Evolutionary conservation across 2,113 vertebrate species (phyloP).

Genomic region (Cyrtonyx montezumae): DNA sequence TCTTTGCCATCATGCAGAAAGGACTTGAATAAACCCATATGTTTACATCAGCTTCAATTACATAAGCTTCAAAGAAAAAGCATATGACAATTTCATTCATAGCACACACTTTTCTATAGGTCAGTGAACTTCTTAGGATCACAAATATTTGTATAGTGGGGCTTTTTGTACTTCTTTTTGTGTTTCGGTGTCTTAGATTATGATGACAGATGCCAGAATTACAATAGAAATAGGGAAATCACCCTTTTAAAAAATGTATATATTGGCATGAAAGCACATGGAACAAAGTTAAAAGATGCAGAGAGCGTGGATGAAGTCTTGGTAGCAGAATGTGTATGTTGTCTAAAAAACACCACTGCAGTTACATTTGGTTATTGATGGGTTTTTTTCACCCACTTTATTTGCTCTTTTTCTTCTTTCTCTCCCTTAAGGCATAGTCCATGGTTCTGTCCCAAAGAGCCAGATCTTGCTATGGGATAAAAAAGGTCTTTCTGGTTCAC

Average conservation of each 20-base stretch:
- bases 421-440: neutral
- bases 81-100: neutral
- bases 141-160: neutral
- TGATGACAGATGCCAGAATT: neutral
- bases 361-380: neutral
- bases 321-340: neutral
- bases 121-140: neutral
- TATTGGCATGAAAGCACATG: neutral
- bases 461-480: neutral
- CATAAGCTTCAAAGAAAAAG: neutral
- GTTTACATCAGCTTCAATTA: neutral
- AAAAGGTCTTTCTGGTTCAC: neutral
- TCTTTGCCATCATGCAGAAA: neutral
- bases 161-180: fast-evolving
- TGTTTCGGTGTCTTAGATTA: neutral
- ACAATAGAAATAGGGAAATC: neutral
- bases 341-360: neutral
- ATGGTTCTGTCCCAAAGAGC: neutral
- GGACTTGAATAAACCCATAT: neutral
- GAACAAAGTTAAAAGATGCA: neutral
- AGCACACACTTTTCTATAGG: neutral
- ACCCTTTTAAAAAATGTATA: neutral
- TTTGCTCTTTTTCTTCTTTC: neutral
- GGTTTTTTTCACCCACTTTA: neutral
- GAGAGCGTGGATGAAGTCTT: neutral